Base-by-base conservation (phyloP, 2,888 invertebrate species). In the Acronicta alni region DNA sequence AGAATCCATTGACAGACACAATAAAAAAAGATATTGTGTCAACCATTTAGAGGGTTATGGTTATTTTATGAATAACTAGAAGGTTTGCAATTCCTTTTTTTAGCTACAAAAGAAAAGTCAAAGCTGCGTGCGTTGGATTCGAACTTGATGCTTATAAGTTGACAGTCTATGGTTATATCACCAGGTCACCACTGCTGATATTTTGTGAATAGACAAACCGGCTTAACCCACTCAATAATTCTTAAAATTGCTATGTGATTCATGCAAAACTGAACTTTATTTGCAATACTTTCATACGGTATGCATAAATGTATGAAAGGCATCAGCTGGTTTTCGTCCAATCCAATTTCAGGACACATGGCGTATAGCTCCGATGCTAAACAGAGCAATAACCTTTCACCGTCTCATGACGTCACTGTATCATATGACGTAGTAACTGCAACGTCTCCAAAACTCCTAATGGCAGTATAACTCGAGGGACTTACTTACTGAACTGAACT, bases 311-410 rank as follows among this genome's bases (percentile, higher is more conserved):
- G 9, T 16, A 23, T 30, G 14, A 8, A 20, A 4, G 5, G 6
- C n/a, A 17, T 35, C 41, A 48, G 23, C n/a, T 48, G 48, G 16
- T 35, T 15, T 14, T 9, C n/a, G 16, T 10, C 30, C 15, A 18
- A 12, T 30, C 20, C 7, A 51, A 37, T 57, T 57, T 37, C 17
- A 3, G 10, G 8, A 39, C 38, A 17, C 39, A 26, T 35, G 35
- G 39, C 15, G 32, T 14, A 23, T 43, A n/a, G 2, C 3, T 8
- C 15, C 18, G 35, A 15, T 8, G 17, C 26, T 44, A 35, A 46
- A 52, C 35, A 65, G 46, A 39, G 15, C 44, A 58, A 47, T 43
- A 44, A 37, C 47, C 47, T 37, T 38, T n/a, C 59, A 12, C 30
- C 3, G 3, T 12, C 30, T 30, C 30, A 12, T 30, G 30, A 30